These are phyloP conservation scores for Drosophila ironensis DNA, from an alignment of 1,140 invertebrate species.

Conservation along the genomic window DNA sequence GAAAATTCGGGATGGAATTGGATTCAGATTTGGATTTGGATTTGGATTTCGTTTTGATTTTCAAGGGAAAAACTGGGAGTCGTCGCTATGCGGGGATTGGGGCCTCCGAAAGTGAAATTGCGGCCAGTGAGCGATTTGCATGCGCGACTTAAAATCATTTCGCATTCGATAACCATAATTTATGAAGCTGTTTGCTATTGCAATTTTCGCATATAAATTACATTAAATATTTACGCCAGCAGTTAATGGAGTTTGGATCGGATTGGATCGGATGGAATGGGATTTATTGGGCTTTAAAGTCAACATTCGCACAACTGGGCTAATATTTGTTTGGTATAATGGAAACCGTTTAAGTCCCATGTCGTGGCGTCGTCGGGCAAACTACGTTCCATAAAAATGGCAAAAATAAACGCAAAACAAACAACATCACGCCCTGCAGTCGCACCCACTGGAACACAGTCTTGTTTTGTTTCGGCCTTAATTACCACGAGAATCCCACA, in stretches of 20 bases:
- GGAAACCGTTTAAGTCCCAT: slow-evolving; percentile 8
- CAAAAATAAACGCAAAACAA: not conserved
- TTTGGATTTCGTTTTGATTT: not conserved
- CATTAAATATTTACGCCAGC: slow-evolving; percentile 38
- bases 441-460: too few species aligned
- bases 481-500: too few species aligned
- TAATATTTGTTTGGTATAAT: slow-evolving; percentile 31
- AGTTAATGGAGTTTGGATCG: not conserved
- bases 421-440: not conserved
- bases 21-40: not conserved
- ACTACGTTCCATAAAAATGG: not conserved
- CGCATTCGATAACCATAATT: slow-evolving; percentile 31
- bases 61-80: not conserved
- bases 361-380: not conserved
- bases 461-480: too few species aligned
- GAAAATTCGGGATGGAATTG: slow-evolving; percentile 5
- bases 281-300: too few species aligned
- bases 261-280: not conserved
- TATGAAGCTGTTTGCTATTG: slow-evolving; percentile 16
- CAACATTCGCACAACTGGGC: not conserved
- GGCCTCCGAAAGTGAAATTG: slow-evolving; percentile 29
- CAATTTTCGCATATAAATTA: slow-evolving; percentile 18
- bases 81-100: too few species aligned
- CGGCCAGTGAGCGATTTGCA: slow-evolving; percentile 17
- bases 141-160: slow-evolving; percentile 11